Base-by-base conservation (phyloP, 2,797 vertebrate species). In the Tinamus major region DNA sequence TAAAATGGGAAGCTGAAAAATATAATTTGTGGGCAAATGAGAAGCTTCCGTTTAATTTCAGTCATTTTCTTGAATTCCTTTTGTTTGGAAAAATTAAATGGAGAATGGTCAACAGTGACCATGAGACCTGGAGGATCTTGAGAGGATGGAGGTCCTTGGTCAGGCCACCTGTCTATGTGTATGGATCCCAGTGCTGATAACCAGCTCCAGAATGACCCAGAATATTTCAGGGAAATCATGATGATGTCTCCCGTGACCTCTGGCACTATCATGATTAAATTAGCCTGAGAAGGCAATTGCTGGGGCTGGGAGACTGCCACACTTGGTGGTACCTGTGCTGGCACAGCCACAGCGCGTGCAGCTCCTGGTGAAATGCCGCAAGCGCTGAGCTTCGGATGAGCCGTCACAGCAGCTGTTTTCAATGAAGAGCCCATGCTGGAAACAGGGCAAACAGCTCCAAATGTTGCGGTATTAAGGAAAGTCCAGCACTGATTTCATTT, bases 21-120 rank as follows among this genome's bases (percentile, higher is more conserved):
- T 95, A 84, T 94, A 84, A 85, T 95, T 95, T 83, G 68, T 91
- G 93, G 72, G 72, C 84, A 94, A 94, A 94, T 94, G 86, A 95
- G 80, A 91, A 87, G 39, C 79, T 92, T 94, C 79, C 68, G 76
- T 94, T 95, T 51, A 90, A 92, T 93, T 85, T 90, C 62, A 58
- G 69, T 26, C 33, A 9, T 33, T 77, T 79, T 68, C 65, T 72
- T 62, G 21, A 76, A 41, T 44, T 89, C 39, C 41, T 87, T 83
- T 87, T 81, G 55, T 78, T 37, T 56, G 61, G 29, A 27, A 31
- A 77, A 53, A n/a, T 33, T 42, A 75, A 74, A 33, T 16, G 20
- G 15, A 55, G 49, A 51, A 65, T 20, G 27, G 31, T 76, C 17
- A 63, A 2, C 20, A 55, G 42, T 59, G 49, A 26, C 24, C 49